phyloP scores from a whole-genome alignment of 2,113 vertebrate genomes.

The Cricetomys ansorgei region DNA sequence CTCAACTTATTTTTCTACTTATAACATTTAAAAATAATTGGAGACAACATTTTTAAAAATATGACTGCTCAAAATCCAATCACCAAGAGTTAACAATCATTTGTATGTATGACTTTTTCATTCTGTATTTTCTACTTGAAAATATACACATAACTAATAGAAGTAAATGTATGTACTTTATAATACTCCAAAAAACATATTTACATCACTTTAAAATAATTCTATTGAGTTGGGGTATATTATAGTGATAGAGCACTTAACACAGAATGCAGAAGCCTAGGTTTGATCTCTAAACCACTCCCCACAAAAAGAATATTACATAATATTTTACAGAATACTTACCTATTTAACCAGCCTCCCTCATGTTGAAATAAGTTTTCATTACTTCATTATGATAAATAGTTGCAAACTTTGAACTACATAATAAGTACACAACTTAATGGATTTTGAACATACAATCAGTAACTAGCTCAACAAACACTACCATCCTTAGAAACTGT shows the following conservation, averaged over 20 bases:
- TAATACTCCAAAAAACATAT: not conserved
- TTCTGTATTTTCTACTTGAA: not conserved
- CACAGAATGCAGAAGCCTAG: not conserved
- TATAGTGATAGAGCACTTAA: not conserved
- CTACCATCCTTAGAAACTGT: constrained; percentile 33
- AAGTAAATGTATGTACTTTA: not conserved
- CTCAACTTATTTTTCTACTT: not conserved
- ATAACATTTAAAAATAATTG: not conserved
- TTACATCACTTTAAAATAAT: not conserved
- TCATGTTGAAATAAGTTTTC: not conserved
- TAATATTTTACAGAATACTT: not conserved
- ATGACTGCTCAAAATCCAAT: not conserved
- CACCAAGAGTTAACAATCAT: not conserved
- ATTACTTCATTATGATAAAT: not conserved
- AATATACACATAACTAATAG: not conserved
- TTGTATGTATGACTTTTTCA: not conserved
- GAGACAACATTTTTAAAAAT: not conserved
- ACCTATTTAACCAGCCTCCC: not conserved
- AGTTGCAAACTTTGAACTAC: not conserved
- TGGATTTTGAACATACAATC: not conserved
- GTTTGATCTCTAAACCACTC: not conserved
- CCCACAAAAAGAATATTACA: not conserved
- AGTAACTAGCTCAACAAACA: not conserved
- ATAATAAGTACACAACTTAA: not conserved
- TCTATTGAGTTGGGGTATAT: not conserved